phyloP scores from a whole-genome alignment of 2,888 invertebrate species.

The Acanthoscelides obtectus region DNA sequence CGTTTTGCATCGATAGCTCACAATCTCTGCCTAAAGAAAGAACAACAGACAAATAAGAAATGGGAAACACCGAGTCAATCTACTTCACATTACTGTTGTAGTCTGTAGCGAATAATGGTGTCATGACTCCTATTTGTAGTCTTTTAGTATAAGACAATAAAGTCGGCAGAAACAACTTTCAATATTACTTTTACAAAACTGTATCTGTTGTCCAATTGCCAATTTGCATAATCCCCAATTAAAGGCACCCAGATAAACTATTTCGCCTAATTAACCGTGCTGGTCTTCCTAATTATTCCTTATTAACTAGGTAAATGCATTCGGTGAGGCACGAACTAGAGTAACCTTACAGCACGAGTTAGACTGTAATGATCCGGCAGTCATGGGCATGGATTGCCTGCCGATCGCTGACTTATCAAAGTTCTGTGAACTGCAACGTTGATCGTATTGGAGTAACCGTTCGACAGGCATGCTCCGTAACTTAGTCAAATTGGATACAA shows the following conservation, averaged over 20 bases:
- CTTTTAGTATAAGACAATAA: too few relatives aligned
- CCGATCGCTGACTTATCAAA: background rate
- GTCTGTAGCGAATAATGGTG: too few relatives aligned
- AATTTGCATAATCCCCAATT: background rate
- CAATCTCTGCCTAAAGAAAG: too few relatives aligned
- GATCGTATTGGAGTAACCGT: too few relatives aligned
- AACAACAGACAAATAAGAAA: too few relatives aligned
- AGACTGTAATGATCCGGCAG: background rate
- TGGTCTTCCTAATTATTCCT: background rate
- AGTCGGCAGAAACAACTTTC: background rate
- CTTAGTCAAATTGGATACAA: too few relatives aligned
- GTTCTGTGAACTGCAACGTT: background rate
- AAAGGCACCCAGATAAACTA: background rate
- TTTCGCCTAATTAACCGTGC: background rate
- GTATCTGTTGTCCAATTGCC: background rate
- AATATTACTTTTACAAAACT: background rate
- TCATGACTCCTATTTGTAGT: too few relatives aligned
- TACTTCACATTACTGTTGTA: too few relatives aligned
- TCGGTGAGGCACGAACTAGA: background rate
- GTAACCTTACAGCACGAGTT: background rate
- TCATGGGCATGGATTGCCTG: background rate
- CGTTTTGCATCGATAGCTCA: too few relatives aligned
- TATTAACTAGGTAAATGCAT: background rate
- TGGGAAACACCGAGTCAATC: too few relatives aligned
- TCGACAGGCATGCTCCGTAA: too few relatives aligned